Evolutionary conservation across 2,113 vertebrate genomes (phyloP).

Genomic region (Pterocles gutturalis): DNA sequence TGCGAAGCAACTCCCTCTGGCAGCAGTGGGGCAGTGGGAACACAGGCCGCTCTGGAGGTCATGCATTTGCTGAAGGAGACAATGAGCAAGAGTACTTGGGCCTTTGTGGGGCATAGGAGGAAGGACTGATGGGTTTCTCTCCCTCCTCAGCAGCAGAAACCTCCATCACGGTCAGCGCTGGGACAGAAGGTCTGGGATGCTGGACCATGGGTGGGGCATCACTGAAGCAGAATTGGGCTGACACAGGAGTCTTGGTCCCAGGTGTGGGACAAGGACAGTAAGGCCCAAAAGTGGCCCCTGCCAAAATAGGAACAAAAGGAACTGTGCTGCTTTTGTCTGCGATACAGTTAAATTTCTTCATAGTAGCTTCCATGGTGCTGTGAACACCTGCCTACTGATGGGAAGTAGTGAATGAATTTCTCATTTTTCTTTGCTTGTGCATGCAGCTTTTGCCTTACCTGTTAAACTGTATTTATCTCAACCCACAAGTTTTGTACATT

Average conservation of each 20-base stretch:
- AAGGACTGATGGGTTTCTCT: rapidly evolving
- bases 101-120: background rate
- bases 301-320: background rate
- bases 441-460: background rate
- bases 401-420: background rate
- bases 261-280: background rate
- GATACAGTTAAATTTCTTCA: background rate
- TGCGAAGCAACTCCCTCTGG: background rate
- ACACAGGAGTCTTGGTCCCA: background rate
- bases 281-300: rapidly evolving
- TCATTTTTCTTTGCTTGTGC: background rate
- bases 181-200: background rate
- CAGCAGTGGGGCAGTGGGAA: background rate
- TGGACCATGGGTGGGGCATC: rapidly evolving
- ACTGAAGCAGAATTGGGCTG: background rate
- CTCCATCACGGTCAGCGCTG: background rate
- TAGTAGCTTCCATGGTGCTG: background rate
- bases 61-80: background rate
- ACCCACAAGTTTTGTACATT: rapidly evolving
- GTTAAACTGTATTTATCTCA: background rate
- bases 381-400: background rate
- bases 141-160: background rate
- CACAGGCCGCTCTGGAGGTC: background rate
- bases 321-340: rapidly evolving
- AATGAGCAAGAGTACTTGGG: background rate